Evolutionary conservation across 2,797 vertebrate species (phyloP).

Genomic region (Sebastes matsubarae): DNA sequence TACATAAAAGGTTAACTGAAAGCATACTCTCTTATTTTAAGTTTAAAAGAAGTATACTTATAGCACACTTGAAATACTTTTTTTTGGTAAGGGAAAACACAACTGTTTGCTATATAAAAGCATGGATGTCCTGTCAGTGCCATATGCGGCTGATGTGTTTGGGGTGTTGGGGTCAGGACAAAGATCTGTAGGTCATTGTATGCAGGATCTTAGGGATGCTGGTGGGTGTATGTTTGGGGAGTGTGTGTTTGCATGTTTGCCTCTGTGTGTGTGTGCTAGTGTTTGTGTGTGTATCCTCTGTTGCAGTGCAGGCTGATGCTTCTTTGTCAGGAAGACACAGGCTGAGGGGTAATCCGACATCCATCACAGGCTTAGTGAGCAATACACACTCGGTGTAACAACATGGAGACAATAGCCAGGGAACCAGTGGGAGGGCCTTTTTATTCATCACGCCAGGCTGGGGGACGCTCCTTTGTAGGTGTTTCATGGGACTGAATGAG

Average conservation of each 20-base stretch:
- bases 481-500: slow-evolving; percentile 58
- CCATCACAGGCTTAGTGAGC: slow-evolving; percentile 79
- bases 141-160: slow-evolving; percentile 34
- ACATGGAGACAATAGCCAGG: slow-evolving; percentile 71
- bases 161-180: slow-evolving; percentile 40
- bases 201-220: slow-evolving; percentile 24
- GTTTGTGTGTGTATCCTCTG: slow-evolving; percentile 56
- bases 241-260: slow-evolving; percentile 39
- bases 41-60: no score
- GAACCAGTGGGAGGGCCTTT: slow-evolving; percentile 73
- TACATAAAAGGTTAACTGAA: no score
- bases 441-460: slow-evolving; percentile 61
- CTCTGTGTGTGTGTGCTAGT: slow-evolving; percentile 9
- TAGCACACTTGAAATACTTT: no score
- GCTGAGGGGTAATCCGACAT: slow-evolving; percentile 77
- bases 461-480: slow-evolving; percentile 70
- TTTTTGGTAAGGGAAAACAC: not conserved
- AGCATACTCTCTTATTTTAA: no score
- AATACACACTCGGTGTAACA: slow-evolving; percentile 76
- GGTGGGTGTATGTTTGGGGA: slow-evolving; percentile 43
- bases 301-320: slow-evolving; percentile 46
- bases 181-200: slow-evolving; percentile 47
- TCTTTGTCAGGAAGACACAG: slow-evolving; percentile 75
- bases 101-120: no score
- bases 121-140: not conserved